Evolutionary conservation across 2,113 vertebrate species (phyloP), one percentile per base, ranked within the genome.

Genomic region (Notothenia rossii): DNA sequence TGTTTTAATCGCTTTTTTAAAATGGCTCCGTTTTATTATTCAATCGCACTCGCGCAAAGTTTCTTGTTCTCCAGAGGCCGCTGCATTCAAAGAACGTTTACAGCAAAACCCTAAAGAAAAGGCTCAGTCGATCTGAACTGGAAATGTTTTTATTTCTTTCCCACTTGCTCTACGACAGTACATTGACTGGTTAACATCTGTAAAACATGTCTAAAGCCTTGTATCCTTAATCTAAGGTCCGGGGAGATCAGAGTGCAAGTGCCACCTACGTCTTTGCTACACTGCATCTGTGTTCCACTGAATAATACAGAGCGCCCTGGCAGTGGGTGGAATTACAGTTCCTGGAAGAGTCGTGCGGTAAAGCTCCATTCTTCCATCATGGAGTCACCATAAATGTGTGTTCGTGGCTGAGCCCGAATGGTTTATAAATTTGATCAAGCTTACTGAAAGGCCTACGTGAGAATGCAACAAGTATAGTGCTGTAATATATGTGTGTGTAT

Each of bases 221-320:
- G 76, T 88, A 79, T 55, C 59, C 62, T 74, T 85, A 87, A 89
- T 83, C 79, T 79, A 66, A 86, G 72, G 83, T 83, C 71, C 56
- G 55, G 75, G 46, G 33, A 56, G 86, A 83, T 80, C 77, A 82
- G 66, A 79, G 82, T 86, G 82, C 68, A 86, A 80, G 67, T 74
- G 81, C 58, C 81, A 66, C 64, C 29, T 68, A 62, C 4, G 20
- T 61, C 61, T 85, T 62, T 71, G 81, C 77, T 84, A 51, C 71
- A 22, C 62, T 50, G 59, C 67, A 79, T 83, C 81, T 79, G 77
- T 90, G 86, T 91, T 86, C 64, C 22, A 7, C 91, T 94, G 87
- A 94, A 90, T 94, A 94, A 94, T 92, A 91, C 89, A 90, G 51
- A 54, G 82, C 81, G 90, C 90, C 85, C 56, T 83, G 75, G 69